Base-by-base conservation (phyloP, 2,888 invertebrate species). In the Parascotia fuliginaria region DNA sequence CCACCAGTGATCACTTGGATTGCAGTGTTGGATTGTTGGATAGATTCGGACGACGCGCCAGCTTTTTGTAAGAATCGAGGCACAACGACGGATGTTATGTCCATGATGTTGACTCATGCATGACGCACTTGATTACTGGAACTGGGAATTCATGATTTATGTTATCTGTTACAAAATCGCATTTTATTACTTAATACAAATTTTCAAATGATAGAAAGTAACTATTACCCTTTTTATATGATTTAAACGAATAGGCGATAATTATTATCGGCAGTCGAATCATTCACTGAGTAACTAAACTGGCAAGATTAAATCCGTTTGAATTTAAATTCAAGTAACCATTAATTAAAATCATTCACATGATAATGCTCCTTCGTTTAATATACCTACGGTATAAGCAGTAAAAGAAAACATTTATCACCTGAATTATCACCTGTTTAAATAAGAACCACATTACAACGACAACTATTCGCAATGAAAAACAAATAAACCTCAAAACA, bases 11-110 rank as follows among this genome's bases (percentile, higher is more conserved):
- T 82, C 83, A 83, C 83, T 89, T 91, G 91, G 91, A 92, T 92
- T 92, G 91, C 91, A 92, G 91, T 92, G 91, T 85, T 87, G 89
- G 89, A 89, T 90, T 72, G 70, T 84, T 81, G 84, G 83, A 87
- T 84, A 77, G 78, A 75, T 71, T 75, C 72, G 77, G 65, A 64
- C 69, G 77, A 75, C 76, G 72, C 76, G 77, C 76, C 77, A 75
- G 70, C 70, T 83, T 84, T 83, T 84, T 84, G 86, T 88, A 85
- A 87, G 85, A 85, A 83, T 84, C 79, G 43, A 81, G 85, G 72
- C 77, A 74, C 77, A 76, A 78, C 79, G 83, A 73, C 87, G 87
- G 86, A 88, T 84, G 84, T 85, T 79, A 79, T 85, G 88, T 85
- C 84, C 88, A 88, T 86, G 83, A 83, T 85, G 89, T 88, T 88